Evolutionary conservation across 2,797 vertebrate species (phyloP).

Genomic region (Hydrophis major): DNA sequence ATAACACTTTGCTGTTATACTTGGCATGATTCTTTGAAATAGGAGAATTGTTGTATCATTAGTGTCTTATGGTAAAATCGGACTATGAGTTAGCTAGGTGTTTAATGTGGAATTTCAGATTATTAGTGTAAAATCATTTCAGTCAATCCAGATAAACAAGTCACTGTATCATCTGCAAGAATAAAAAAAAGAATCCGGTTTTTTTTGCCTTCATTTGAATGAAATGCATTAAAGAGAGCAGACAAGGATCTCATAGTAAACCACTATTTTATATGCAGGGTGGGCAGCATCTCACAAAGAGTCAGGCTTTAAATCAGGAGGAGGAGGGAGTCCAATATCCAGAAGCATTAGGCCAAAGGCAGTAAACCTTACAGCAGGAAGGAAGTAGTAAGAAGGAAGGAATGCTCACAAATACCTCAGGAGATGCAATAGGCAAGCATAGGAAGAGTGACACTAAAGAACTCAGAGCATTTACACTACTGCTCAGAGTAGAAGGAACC

Average conservation of each 20-base stretch:
- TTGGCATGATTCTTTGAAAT: background rate
- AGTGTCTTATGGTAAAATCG: background rate
- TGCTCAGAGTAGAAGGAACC: background rate
- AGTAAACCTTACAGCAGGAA: background rate
- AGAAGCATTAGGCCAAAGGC: background rate
- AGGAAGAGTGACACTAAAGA: background rate
- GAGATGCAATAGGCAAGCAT: background rate
- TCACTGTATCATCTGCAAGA: background rate
- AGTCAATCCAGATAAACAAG: background rate
- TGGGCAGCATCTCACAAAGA: background rate
- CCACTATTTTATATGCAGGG: background rate
- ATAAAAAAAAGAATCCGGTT: background rate
- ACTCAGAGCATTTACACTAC: background rate
- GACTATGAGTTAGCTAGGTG: background rate
- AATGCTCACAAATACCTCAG: background rate
- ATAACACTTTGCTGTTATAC: background rate
- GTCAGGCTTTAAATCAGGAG: background rate
- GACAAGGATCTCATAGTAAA: rapidly evolving
- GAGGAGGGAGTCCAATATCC: background rate
- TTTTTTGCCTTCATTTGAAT: background rate
- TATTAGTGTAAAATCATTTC: background rate
- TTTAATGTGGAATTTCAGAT: background rate
- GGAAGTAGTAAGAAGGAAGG: background rate
- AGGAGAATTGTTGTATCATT: background rate
- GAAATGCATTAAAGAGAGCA: background rate